A percentile compares a stretch with the other conserved stretches of the same genome.
Evolutionary conservation across 2,113 vertebrate species (phyloP).

Genomic region (Raja brachyura): DNA sequence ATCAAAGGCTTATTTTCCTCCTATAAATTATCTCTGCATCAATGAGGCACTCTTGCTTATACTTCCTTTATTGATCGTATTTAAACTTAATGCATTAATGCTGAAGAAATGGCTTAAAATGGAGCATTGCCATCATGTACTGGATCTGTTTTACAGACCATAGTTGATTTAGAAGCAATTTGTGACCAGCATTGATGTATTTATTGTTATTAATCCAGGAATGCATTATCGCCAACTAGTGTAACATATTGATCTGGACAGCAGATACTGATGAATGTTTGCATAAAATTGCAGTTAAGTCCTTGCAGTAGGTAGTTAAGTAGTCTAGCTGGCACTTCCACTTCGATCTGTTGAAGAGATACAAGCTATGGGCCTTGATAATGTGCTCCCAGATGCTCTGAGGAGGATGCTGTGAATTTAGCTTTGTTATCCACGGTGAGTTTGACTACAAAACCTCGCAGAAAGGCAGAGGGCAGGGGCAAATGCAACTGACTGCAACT

Average conservation of each 20-base stretch:
- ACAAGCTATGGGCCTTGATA: not conserved
- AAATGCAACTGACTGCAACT: not conserved
- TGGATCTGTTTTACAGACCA: not conserved
- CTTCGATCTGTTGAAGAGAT: not conserved
- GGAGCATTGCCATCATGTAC: not conserved
- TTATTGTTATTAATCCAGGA: not conserved
- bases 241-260: not conserved
- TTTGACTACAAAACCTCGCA: not conserved
- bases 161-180: slow-evolving; percentile 8
- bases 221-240: not conserved
- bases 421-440: too few species aligned
- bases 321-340: not conserved
- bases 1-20: not conserved
- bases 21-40: slow-evolving; percentile 17
- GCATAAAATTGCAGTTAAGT: not conserved
- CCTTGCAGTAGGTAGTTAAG: not conserved
- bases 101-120: slow-evolving; percentile 29
- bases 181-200: not conserved
- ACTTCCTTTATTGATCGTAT: slow-evolving; percentile 21
- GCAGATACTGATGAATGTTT: not conserved
- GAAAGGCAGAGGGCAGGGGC: not conserved
- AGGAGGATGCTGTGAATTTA: not conserved
- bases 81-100: not conserved
- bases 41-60: slow-evolving; percentile 11
- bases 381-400: not conserved